phyloP scores from a whole-genome alignment of 2,888 invertebrate species.

The Cephus spinipes region DNA sequence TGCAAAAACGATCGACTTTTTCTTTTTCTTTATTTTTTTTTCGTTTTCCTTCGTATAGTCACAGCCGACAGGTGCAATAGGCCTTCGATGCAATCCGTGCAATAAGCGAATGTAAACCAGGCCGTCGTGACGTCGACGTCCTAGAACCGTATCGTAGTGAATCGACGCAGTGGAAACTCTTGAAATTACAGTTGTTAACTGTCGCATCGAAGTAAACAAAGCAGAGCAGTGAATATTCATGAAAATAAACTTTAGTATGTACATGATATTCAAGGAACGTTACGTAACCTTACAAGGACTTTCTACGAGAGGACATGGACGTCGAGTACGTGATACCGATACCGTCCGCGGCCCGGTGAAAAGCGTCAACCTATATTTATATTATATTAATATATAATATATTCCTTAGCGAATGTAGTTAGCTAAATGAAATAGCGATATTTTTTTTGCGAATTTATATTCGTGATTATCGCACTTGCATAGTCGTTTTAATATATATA shows the following conservation, averaged over 20 bases:
- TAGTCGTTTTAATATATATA: slow-evolving; percentile 8
- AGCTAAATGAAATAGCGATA: slow-evolving; percentile 17
- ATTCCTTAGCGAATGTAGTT: slow-evolving; percentile 34
- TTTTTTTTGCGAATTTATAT: slow-evolving; percentile 10
- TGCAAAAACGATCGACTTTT: slow-evolving; percentile 7
- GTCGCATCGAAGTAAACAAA: neutral
- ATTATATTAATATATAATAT: slow-evolving; percentile 15
- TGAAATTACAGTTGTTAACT: neutral
- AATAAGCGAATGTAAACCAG: slow-evolving; percentile 16
- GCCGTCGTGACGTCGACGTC: slow-evolving; percentile 16
- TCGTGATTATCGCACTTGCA: slow-evolving; percentile 11
- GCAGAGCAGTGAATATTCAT: neutral
- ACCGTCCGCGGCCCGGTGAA: neutral
- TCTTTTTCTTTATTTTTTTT: slow-evolving; percentile 6
- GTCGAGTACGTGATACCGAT: neutral
- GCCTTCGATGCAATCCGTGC: slow-evolving; percentile 14
- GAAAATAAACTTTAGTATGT: neutral
- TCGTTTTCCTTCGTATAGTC: slow-evolving; percentile 7
- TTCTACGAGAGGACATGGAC: neutral
- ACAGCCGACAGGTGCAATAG: slow-evolving; percentile 22
- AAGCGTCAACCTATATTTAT: slow-evolving; percentile 9
- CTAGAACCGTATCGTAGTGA: slow-evolving; percentile 2
- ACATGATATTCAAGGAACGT: too few relatives aligned
- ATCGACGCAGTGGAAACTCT: neutral
- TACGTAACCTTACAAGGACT: too few relatives aligned